Base-by-base conservation (phyloP, 2,888 invertebrate species). In the Willowsia nigromaculata region DNA sequence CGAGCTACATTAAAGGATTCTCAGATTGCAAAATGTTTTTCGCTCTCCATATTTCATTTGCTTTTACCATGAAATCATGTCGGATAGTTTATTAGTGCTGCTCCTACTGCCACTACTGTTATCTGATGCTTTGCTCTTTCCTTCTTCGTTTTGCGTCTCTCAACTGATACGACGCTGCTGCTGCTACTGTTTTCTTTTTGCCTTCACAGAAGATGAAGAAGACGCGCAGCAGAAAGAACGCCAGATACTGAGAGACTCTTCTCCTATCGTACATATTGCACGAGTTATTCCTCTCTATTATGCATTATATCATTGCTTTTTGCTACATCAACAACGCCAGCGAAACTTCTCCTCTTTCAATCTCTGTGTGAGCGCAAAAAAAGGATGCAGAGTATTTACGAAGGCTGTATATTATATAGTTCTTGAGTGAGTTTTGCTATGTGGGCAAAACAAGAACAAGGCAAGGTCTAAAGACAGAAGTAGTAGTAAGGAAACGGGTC, bases 1-100 rank as follows among this genome's bases (percentile, higher is more conserved):
- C 68, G 68, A 82, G 33, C 33, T 50, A 30, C 76, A 68, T 68
- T 65, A 83, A 68, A 83, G 33, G 83, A 76, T 80, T 80, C n/a
- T n/a, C 80, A 68, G 68, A 68, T 83, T 83, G 83, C 83, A 30
- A 83, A n/a, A 83, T 68, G 83, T 25, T 50, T n/a, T 59, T 81
- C 80, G 25, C 65, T n/a, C 43, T 82, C 62, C 81, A 65, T 62
- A 82, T 82, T 82, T 65, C 81, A 82, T 62, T 65, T 82, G 65
- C 76, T 76, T 76, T 76, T 76, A 76, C 76, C 76, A 76, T 27
- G 76, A n/a, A 50, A 50, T 30, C 76, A 50, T 76, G 33, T 53
- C 33, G 47, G 43, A 43, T 33, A 74, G 50, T 50, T 76, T 50
- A 40, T 71, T 68, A 50, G 40, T n/a, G 25, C 43, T 25, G n/a